These are phyloP conservation scores for Scaptomyza polygonia DNA, from an alignment of 2,888 invertebrate species.

Conservation along the genomic window DNA sequence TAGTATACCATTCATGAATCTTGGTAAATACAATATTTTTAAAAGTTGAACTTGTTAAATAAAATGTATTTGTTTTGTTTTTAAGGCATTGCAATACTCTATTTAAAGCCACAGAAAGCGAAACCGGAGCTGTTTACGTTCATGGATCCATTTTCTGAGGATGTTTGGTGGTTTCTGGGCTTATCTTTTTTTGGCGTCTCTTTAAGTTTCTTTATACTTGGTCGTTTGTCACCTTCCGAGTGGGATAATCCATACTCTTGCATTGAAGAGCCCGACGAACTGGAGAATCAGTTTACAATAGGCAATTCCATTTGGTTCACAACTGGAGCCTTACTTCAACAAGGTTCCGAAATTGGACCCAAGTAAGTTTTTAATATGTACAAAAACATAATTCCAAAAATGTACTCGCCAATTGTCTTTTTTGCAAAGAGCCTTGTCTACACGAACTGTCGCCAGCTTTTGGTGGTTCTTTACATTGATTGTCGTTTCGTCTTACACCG, in stretches of 20 bases:
- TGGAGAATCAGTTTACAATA: constrained; percentile 93
- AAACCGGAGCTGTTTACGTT: constrained; percentile 95
- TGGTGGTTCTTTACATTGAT: constrained; percentile 96
- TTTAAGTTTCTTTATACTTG: constrained; percentile 90
- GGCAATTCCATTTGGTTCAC: constrained; percentile 95
- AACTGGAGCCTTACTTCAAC: constrained; percentile 93
- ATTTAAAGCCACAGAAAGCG: constrained; percentile 92
- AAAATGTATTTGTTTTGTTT: background rate
- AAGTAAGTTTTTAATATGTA: constrained; percentile 86
- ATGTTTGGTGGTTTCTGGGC: constrained; percentile 92
- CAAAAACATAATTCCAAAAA: too few species aligned
- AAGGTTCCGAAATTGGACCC: constrained; percentile 94
- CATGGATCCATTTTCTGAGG: constrained; percentile 93
- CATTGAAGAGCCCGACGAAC: constrained; percentile 91
- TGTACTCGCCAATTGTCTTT: background rate
- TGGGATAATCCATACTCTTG: constrained; percentile 95
- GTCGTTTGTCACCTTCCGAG: constrained; percentile 92
- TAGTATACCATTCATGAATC: constrained; percentile 97
- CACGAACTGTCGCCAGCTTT: constrained; percentile 92
- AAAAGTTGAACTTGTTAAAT: background rate
- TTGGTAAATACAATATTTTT: constrained; percentile 85
- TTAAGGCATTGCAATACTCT: constrained; percentile 94
- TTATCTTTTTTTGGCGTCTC: constrained; percentile 92
- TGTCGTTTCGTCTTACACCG: constrained; percentile 92
- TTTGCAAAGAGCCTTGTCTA: constrained; percentile 90